A percentile compares a stretch with the other conserved stretches of the same genome.
These are phyloP conservation scores for Babylonia areolata DNA, from an alignment of 1,140 invertebrate species.

Conservation along the genomic window DNA sequence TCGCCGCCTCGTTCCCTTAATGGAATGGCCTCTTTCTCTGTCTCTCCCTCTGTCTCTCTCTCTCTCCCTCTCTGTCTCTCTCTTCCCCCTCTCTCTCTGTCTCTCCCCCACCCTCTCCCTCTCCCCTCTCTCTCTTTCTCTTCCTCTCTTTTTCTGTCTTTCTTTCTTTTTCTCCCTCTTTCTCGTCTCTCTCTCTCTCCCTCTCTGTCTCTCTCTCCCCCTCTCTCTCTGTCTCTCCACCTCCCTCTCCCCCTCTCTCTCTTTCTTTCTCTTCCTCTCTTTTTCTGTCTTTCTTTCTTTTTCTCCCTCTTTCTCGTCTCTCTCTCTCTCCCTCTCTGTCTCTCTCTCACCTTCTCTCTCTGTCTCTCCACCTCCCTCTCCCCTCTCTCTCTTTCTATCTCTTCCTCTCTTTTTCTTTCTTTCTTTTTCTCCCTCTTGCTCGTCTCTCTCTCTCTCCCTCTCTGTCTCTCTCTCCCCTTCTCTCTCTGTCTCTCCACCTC, in stretches of 20 bases:
- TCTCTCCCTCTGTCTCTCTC: slow-evolving; percentile 2
- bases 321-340: neutral
- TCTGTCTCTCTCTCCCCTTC: neutral
- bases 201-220: too few species aligned
- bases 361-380: neutral
- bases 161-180: too few species aligned
- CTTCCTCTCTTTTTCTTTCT: neutral
- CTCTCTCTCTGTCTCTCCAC: too few species aligned
- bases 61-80: neutral
- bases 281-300: too few species aligned
- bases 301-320: too few species aligned
- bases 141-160: too few species aligned
- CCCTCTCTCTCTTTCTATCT: neutral
- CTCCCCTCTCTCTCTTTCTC: neutral
- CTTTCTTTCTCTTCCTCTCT: too few species aligned
- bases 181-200: too few species aligned
- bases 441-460: neutral
- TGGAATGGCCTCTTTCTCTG: neutral
- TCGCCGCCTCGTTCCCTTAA: too few species aligned
- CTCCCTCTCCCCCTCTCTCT: too few species aligned
- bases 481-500: neutral
- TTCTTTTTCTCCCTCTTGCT: neutral
- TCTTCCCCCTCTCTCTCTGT: neutral
- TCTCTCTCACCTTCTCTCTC: neutral
- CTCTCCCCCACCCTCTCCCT: neutral